Evolutionary conservation across 2,113 vertebrate genomes (phyloP).

Genomic region (Bungarus multicinctus): DNA sequence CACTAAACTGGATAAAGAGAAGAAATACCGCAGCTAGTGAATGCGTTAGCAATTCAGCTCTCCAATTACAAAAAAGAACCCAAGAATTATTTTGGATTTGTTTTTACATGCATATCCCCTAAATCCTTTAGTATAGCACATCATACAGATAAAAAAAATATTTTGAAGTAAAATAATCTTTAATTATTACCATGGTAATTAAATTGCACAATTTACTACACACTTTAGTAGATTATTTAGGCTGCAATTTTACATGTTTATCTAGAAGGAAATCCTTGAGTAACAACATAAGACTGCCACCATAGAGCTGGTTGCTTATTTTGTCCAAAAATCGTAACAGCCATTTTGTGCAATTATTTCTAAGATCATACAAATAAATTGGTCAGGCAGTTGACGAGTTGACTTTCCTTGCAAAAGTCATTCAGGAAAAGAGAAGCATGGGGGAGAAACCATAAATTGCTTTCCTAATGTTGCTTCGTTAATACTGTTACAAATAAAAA

Average conservation of each 20-base stretch:
- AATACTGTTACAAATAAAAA: background rate
- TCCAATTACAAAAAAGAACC: background rate
- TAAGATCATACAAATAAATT: background rate
- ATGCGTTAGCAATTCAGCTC: background rate
- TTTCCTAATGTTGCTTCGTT: background rate
- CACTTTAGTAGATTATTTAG: background rate
- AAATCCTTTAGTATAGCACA: background rate
- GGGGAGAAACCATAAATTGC: background rate
- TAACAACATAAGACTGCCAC: background rate
- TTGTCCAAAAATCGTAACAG: background rate
- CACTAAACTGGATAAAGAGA: background rate
- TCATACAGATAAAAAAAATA: background rate
- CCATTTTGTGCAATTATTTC: background rate
- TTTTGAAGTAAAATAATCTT: background rate
- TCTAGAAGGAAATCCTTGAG: background rate
- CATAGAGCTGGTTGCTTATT: background rate
- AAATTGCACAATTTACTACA: background rate
- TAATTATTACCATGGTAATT: background rate
- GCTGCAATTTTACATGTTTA: background rate
- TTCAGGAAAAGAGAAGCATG: background rate
- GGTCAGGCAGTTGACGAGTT: background rate
- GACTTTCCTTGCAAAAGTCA: background rate
- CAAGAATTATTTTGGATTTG: background rate
- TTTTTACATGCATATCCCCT: background rate
- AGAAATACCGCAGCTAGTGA: background rate